These are phyloP conservation scores for Lacanobia wlatinum DNA, from an alignment of 2,888 invertebrate species.

Conservation along the genomic window DNA sequence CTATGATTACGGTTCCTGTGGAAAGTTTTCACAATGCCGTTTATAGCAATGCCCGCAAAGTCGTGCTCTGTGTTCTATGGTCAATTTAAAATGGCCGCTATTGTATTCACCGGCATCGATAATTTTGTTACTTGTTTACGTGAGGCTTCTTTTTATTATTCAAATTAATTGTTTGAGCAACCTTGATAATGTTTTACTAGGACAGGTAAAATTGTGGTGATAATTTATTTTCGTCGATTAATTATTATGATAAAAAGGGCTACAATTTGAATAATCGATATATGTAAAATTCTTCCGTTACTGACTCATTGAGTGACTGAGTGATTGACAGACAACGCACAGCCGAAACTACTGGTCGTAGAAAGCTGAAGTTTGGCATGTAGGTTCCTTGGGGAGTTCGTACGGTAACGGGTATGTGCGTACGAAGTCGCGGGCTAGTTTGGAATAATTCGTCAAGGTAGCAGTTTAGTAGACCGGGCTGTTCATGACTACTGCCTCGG, in stretches of 20 bases:
- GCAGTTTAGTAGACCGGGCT: not conserved
- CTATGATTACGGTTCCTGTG: too few species aligned
- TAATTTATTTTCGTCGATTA: not conserved
- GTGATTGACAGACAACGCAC: too few species aligned
- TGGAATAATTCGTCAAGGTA: too few species aligned
- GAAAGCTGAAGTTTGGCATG: too few species aligned
- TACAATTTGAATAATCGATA: not conserved
- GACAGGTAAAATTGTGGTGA: slow-evolving; percentile 4
- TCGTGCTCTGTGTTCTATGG: not conserved
- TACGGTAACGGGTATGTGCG: too few species aligned
- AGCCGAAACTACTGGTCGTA: too few species aligned
- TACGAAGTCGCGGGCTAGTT: too few species aligned
- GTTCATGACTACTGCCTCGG: not conserved
- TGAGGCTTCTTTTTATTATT: slow-evolving; percentile 10
- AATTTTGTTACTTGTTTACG: slow-evolving; percentile 11
- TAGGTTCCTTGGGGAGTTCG: too few species aligned
- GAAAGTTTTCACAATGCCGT: not conserved
- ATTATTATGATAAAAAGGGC: slow-evolving; percentile 8
- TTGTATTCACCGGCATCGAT: not conserved
- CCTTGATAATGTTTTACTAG: slow-evolving; percentile 16
- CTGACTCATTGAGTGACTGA: too few species aligned
- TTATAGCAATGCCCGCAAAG: not conserved
- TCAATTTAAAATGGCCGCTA: slow-evolving; percentile 13
- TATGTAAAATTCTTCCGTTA: not conserved
- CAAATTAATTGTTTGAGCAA: slow-evolving; percentile 14